phyloP scores from a whole-genome alignment of 1,140 invertebrate genomes.

The Zaprionus gabonicus region DNA sequence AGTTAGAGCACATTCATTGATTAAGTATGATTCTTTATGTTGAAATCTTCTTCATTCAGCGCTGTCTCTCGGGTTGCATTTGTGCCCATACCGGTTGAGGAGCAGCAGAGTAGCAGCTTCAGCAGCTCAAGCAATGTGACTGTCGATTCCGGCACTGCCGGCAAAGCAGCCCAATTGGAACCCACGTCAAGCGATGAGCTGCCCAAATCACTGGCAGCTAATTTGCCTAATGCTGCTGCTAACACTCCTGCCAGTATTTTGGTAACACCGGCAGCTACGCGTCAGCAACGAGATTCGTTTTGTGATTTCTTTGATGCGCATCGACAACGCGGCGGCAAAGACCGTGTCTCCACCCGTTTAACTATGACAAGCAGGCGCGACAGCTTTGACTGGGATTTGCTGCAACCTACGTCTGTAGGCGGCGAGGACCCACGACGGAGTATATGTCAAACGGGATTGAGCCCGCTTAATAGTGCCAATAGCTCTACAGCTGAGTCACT shows the following conservation, averaged over 20 bases:
- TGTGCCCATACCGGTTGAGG: constrained; percentile 62
- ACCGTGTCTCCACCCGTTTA: constrained; percentile 68
- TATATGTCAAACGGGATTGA: constrained; percentile 26
- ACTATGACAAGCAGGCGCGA: constrained; percentile 54
- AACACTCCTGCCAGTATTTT: constrained; percentile 1
- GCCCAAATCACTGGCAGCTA: constrained; percentile 60
- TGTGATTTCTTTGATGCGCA: constrained; percentile 79
- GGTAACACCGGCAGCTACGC: constrained; percentile 22
- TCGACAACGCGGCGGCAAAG: constrained; percentile 38
- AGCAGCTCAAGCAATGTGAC: constrained; percentile 42
- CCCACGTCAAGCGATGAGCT: constrained; percentile 56
- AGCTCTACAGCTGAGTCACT: constrained; percentile 48
- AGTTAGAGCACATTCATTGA: neutral
- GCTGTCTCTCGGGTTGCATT: constrained; percentile 73
- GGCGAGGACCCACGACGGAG: constrained; percentile 49
- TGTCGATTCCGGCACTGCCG: constrained; percentile 20
- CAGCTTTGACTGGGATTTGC: constrained; percentile 78
- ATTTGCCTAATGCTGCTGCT: constrained; percentile 44
- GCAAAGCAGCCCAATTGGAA: constrained; percentile 33
- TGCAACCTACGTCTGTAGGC: constrained; percentile 39
- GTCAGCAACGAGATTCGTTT: constrained; percentile 70
- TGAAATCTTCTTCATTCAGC: neutral
- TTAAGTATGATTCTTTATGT: neutral
- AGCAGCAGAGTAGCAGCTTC: constrained; percentile 56
- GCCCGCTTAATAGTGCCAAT: constrained; percentile 37